phyloP scores from a whole-genome alignment of 2,113 vertebrate genomes.

The Oncorhynchus tshawytscha region DNA sequence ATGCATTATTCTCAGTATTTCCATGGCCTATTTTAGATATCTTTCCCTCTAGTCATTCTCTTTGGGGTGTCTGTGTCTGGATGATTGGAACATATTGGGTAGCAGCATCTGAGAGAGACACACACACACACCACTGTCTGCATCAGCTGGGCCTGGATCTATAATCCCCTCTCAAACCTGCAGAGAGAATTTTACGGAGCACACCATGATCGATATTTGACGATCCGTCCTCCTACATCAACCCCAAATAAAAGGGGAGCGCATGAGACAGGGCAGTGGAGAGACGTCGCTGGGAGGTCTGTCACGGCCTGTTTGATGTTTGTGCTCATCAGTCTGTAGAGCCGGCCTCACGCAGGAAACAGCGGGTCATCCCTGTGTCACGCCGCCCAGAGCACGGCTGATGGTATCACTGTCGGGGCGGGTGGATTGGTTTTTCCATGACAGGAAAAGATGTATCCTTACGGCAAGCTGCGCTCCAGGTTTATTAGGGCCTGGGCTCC shows the following conservation, averaged over 20 bases:
- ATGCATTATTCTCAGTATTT: slow-evolving; percentile 68
- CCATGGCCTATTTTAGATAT: slow-evolving; percentile 40
- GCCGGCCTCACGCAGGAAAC: slow-evolving; percentile 52
- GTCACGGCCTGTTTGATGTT: slow-evolving; percentile 66
- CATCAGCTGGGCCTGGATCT: slow-evolving; percentile 62
- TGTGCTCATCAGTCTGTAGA: slow-evolving; percentile 70
- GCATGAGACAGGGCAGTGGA: slow-evolving; percentile 51
- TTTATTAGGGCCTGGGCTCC: slow-evolving; percentile 64
- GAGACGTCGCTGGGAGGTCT: slow-evolving; percentile 57
- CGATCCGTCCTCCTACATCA: slow-evolving; percentile 61
- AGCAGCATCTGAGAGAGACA: background rate
- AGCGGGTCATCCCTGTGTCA: slow-evolving; percentile 60
- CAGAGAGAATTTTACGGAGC: slow-evolving; percentile 67
- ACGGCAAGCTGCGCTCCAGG: slow-evolving; percentile 46
- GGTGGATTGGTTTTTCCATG: slow-evolving; percentile 46
- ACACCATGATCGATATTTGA: slow-evolving; percentile 73
- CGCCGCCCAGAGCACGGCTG: slow-evolving; percentile 59
- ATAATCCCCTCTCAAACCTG: slow-evolving; percentile 72
- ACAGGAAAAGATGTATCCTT: slow-evolving; percentile 40
- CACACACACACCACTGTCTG: slow-evolving; percentile 40
- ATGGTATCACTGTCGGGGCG: slow-evolving; percentile 68
- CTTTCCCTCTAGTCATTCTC: background rate
- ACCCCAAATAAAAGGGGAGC: slow-evolving; percentile 57
- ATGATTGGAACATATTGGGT: slow-evolving; percentile 55
- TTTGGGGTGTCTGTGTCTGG: slow-evolving; percentile 1